Percentiles rank a stretch among this genome's conserved stretches.
Evolutionary conservation across 2,113 vertebrate species (phyloP).

Genomic region (Nothoprocta perdicaria): DNA sequence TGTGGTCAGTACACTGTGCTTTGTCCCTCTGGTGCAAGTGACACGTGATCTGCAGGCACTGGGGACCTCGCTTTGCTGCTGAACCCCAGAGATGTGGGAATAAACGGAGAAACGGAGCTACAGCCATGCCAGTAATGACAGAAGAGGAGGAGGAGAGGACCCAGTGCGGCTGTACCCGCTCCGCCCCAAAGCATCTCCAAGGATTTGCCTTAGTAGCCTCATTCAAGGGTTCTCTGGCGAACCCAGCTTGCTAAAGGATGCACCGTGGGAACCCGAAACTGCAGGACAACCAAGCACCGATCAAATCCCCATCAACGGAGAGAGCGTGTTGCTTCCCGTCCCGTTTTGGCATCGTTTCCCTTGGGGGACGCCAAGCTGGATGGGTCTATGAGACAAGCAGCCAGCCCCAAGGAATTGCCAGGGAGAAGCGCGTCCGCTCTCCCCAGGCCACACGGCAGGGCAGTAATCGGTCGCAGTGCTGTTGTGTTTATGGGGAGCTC

Average conservation of each 20-base stretch:
- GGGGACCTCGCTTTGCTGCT: not conserved
- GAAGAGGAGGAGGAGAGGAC: not conserved
- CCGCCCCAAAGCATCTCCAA: not conserved
- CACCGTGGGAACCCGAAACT: not conserved
- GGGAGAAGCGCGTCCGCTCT: not conserved
- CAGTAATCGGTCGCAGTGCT: not conserved
- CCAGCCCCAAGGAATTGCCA: not conserved
- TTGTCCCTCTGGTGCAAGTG: not conserved
- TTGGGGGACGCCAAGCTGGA: slow-evolving; percentile 14
- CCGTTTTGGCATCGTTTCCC: slow-evolving; percentile 44
- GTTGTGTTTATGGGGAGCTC: not conserved
- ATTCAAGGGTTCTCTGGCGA: not conserved
- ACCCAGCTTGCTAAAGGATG: not conserved
- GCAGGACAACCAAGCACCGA: slow-evolving; percentile 6
- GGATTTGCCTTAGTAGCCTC: too few species aligned
- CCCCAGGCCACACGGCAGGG: not conserved
- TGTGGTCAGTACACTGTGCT: not conserved
- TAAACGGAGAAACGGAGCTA: not conserved
- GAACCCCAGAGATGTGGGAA: not conserved
- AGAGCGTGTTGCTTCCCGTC: slow-evolving; percentile 15
- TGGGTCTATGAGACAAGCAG: not conserved
- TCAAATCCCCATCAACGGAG: slow-evolving; percentile 45
- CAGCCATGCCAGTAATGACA: not conserved
- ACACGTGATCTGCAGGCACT: not conserved
- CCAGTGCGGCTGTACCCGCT: not conserved